Percentiles rank a stretch among this genome's conserved stretches.
Evolutionary conservation across 2,888 invertebrate genomes (phyloP).

Genomic region (Drosophila peninsularis): DNA sequence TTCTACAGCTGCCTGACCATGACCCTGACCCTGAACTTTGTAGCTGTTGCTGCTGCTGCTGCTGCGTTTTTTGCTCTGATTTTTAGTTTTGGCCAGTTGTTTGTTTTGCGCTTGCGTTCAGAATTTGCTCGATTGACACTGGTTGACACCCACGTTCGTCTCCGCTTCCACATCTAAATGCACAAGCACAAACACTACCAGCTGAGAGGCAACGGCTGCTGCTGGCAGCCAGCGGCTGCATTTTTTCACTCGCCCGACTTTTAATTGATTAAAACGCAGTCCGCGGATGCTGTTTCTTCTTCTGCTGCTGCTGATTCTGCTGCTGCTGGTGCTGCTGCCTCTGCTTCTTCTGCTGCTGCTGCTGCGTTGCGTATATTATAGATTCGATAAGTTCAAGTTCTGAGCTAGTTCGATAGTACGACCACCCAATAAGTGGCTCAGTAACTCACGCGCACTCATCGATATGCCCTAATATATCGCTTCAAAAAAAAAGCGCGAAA

Average conservation of each 20-base stretch:
- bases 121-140: conserved; percentile 53
- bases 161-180: conserved; percentile 24
- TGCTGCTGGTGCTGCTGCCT: no score
- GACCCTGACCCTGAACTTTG: conserved; percentile 54
- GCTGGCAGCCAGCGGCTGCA: conserved; percentile 59
- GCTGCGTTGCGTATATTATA: conserved; percentile 34
- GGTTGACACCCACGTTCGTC: conserved; percentile 60
- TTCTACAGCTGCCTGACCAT: conserved; percentile 50
- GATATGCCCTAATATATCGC: background rate
- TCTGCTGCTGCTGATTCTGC: conserved; percentile 29
- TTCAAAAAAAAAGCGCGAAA: conserved; percentile 8
- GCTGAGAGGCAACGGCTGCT: conserved; percentile 42
- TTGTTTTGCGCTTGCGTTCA: conserved; percentile 65
- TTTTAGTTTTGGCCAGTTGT: conserved; percentile 44
- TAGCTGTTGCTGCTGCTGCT: conserved; percentile 28
- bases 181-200: conserved; percentile 30
- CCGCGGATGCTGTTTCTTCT: conserved; percentile 40
- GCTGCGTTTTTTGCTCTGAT: conserved; percentile 36
- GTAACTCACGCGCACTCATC: conserved; percentile 3
- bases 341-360: conserved; percentile 29
- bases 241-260: conserved; percentile 53
- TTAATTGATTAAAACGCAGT: conserved; percentile 55
- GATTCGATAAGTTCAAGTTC: conserved; percentile 17
- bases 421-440: background rate
- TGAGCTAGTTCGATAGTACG: conserved; percentile 24